A percentile compares a stretch with the other conserved stretches of the same genome.
Evolutionary conservation across 2,797 vertebrate species (phyloP).

Genomic region (Diplodus sargus): DNA sequence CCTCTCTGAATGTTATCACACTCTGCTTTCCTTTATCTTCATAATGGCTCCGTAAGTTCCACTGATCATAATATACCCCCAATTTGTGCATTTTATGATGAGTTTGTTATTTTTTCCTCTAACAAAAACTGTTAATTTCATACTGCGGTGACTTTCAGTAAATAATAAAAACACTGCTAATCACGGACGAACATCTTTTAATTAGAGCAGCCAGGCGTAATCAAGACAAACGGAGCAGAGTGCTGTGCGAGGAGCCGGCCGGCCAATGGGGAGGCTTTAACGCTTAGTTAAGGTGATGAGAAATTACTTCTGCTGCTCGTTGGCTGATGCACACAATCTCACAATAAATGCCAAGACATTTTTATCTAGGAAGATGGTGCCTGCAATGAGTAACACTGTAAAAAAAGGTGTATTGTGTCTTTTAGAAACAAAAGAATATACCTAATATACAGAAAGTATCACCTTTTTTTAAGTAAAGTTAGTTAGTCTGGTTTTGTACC

Average conservation of each 20-base stretch:
- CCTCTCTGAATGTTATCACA: not conserved
- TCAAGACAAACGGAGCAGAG: constrained; percentile 44
- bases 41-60: constrained; percentile 10
- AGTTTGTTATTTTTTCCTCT: not conserved
- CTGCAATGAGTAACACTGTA: not conserved
- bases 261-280: constrained; percentile 4
- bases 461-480: too few relatives aligned
- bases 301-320: constrained; percentile 19
- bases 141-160: constrained; percentile 37
- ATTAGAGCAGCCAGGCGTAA: constrained; percentile 40
- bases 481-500: too few relatives aligned
- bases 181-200: constrained; percentile 48
- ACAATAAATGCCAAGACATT: not conserved
- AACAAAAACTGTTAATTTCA: constrained; percentile 50
- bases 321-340: not conserved
- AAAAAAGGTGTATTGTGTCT: too few relatives aligned
- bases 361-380: not conserved
- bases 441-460: too few relatives aligned
- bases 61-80: not conserved
- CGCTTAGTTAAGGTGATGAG: not conserved
- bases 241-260: constrained; percentile 7
- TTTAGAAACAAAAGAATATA: too few relatives aligned
- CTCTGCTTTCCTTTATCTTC: constrained; percentile 18
- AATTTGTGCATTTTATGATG: constrained; percentile 24
- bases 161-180: constrained; percentile 43